Base-by-base conservation (phyloP, 2,888 invertebrate genomes). In the Ferdinandea cuprea region DNA sequence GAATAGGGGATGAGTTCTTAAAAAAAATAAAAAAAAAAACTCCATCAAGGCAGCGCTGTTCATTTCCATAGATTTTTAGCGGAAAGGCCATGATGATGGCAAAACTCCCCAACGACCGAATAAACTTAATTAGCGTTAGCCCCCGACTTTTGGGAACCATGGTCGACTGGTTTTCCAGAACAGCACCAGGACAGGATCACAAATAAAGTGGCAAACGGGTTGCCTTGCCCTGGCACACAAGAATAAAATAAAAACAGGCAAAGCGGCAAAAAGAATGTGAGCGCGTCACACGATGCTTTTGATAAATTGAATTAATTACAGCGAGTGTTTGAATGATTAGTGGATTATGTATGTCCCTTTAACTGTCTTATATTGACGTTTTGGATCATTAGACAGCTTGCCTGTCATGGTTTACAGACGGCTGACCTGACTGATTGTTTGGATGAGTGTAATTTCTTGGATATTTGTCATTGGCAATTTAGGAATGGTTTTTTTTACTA, bases 281-380 rank as follows among this genome's bases (percentile, higher is more conserved):
- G 44, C 35, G 63, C 54, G 32, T n/a, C n/a, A n/a, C 68, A 83
- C 63, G 77, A 83, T 83, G 83, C 71, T 76, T 83, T 73, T 83
- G 83, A 83, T 73, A 73, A 77, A 83, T 83, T 83, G 83, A 83
- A 83, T 83, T 83, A 83, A 83, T 83, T 83, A 83, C 78, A 73
- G 63, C 78, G 66, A 83, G 83, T 73, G 78, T 78, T 73, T 72
- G 78, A 83, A 73, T 83, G 83, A 83, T 83, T 83, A 68, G 78
- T 73, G 68, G 50, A 72, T 44, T 56, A 68, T 40, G 78, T 56
- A n/a, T n/a, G n/a, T 58, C 68, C 40, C 68, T 77, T 63, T 59
- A 58, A 76, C 44, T 32, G 66, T 61, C 13, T 32, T 48, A 7
- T 7, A 66, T 77, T 77, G 66, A 56, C 48, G 50, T 77, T 76